phyloP scores from a whole-genome alignment of 2,113 vertebrate species.

The Leiothrix lutea region DNA sequence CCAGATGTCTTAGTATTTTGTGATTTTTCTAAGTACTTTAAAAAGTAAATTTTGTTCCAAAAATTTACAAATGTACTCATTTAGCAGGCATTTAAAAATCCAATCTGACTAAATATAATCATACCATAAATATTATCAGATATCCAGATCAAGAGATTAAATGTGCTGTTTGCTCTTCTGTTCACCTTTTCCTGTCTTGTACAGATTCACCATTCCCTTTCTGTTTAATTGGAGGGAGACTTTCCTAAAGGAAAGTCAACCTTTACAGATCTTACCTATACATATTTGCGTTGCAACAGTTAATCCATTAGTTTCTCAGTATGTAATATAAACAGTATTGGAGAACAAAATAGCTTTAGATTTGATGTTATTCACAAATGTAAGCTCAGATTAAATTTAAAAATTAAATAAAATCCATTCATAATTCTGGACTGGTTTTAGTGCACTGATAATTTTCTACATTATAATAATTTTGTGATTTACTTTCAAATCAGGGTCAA shows the following conservation, averaged over 20 bases:
- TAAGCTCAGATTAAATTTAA: neutral
- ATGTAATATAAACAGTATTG: neutral
- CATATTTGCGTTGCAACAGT: fast-evolving
- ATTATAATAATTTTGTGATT: neutral
- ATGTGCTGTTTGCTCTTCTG: neutral
- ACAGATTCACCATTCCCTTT: neutral
- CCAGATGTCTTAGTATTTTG: neutral
- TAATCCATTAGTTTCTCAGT: neutral
- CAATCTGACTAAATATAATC: neutral
- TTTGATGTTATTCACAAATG: neutral
- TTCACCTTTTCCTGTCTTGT: neutral
- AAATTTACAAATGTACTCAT: neutral
- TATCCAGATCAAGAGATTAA: neutral
- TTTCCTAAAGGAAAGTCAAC: neutral
- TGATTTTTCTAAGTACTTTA: neutral
- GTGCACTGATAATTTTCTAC: neutral
- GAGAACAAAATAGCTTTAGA: neutral
- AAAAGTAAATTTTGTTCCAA: neutral
- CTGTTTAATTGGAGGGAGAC: fast-evolving
- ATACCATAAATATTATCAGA: neutral
- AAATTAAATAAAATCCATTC: neutral
- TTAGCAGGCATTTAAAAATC: neutral
- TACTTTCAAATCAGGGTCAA: neutral
- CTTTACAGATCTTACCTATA: neutral
- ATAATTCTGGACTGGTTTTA: neutral